Evolutionary conservation across 2,888 invertebrate species (phyloP).

Genomic region (Eudemis profundana): DNA sequence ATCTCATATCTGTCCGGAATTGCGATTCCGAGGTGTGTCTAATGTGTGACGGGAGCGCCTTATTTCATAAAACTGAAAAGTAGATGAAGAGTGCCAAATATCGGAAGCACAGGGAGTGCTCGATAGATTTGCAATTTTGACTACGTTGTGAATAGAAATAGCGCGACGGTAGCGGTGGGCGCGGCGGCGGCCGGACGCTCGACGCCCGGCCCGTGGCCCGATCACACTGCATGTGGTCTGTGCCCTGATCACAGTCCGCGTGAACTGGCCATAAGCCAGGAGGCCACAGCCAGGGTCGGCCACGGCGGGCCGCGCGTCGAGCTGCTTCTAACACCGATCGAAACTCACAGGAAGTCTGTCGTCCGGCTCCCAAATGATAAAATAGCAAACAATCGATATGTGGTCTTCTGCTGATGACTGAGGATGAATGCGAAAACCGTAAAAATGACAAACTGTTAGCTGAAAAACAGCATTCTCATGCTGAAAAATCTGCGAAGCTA

Average conservation of each 20-base stretch:
- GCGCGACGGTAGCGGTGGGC: conserved; percentile 61
- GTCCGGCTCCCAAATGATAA: conserved; percentile 83
- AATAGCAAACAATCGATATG: conserved; percentile 70
- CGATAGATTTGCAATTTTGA: conserved; percentile 76
- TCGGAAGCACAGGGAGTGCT: conserved; percentile 83
- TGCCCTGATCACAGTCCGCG: background rate
- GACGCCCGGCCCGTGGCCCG: conserved; percentile 9
- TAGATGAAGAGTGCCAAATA: conserved; percentile 81
- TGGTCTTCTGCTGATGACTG: conserved; percentile 60
- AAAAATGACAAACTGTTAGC: conserved; percentile 53
- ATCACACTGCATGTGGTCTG: background rate
- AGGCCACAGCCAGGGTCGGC: background rate
- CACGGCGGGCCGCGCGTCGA: conserved; percentile 57
- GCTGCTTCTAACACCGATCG: conserved; percentile 74
- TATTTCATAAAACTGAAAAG: conserved; percentile 53
- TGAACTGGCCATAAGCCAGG: background rate
- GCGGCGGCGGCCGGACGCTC: conserved; percentile 51
- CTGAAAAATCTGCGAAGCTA: conserved; percentile 74
- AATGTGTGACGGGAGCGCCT: conserved; percentile 40
- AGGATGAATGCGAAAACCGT: conserved; percentile 57
- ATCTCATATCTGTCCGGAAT: conserved; percentile 48
- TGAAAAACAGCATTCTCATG: conserved; percentile 68
- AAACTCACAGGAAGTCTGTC: conserved; percentile 66
- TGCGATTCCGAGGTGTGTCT: conserved; percentile 35
- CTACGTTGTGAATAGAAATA: conserved; percentile 74